Conservation (phyloP, 2,888 invertebrate species). For the Stratiomys singularior region DNA sequence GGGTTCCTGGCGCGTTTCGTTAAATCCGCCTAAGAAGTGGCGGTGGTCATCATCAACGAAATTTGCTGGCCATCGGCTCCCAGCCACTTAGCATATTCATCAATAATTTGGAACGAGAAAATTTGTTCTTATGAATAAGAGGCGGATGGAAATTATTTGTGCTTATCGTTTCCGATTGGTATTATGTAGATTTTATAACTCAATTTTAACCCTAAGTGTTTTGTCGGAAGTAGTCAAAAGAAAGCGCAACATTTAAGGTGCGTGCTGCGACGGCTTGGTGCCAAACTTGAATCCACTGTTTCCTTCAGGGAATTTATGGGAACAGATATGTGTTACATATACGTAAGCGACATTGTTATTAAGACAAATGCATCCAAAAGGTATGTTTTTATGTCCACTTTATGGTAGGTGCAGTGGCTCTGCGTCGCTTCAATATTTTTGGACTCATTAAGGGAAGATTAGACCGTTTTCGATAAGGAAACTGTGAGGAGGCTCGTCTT, state of each 20-base stretch:
- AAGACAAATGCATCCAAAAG: too few species aligned
- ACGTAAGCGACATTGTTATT: too few species aligned
- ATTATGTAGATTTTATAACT: conserved; percentile 44
- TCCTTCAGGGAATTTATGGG: not conserved
- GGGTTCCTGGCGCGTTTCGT: not conserved
- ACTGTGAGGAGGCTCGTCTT: too few species aligned
- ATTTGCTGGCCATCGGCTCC: not conserved
- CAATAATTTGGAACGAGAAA: conserved; percentile 20
- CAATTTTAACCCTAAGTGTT: conserved; percentile 10
- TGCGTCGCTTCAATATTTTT: too few species aligned
- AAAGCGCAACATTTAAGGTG: not conserved
- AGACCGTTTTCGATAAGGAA: too few species aligned
- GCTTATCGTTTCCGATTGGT: conserved; percentile 38
- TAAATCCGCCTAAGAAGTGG: not conserved
- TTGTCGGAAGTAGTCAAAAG: not conserved
- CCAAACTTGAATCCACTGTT: not conserved
- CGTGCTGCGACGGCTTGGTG: not conserved
- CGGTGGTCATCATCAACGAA: not conserved
- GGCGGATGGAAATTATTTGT: conserved; percentile 29
- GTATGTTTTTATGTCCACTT: too few species aligned
- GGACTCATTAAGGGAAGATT: too few species aligned
- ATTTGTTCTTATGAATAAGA: conserved; percentile 23
- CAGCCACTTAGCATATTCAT: conserved; percentile 39
- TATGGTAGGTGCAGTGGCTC: too few species aligned
- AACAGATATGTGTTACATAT: not conserved